Base-by-base conservation (phyloP, 2,113 vertebrate genomes). In the Xiphophorus couchianus region DNA sequence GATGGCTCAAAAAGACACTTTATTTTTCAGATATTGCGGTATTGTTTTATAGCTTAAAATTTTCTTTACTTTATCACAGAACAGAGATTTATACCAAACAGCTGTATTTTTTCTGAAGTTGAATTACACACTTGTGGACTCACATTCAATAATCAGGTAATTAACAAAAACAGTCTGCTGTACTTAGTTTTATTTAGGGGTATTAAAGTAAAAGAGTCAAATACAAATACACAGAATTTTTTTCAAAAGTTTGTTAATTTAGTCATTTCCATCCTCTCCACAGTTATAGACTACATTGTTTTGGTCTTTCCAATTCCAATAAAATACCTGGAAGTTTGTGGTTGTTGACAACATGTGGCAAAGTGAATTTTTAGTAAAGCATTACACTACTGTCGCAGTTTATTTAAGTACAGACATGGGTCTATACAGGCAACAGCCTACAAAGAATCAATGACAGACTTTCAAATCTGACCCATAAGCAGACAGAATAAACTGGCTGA, bases 401-500 rank as follows among this genome's bases (percentile, higher is more conserved):
- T 29, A 70, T 60, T 1, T 66, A 13, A 13, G 60, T 62, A 48
- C 79, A 74, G 62, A 65, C 73, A 54, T n/a, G 44, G 4, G 31
- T 14, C 61, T 28, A 15, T 11, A 30, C 42, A 30, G 39, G 68
- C 67, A 60, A 39, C 44, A 14, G 29, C 22, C 25, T 39, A 69
- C 19, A 62, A 14, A 73, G 9, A 30, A 44, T 65, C 29, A 17
- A 33, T 28, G 31, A 71, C 61, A 68, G 66, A 62, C 35, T 30
- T 25, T 13, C 62, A 54, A 19, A 54, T 54, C 30, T 48, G 42
- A 68, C 71, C 42, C 28, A 71, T 22, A 30, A 80, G 54, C 39
- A 66, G 31, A 37, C 66, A 58, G 27, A 85, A 80, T 25, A 78
- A 67, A 77, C 51, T 66, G 67, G 72, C 74, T 69, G 33, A 78